Base-by-base conservation (phyloP, 2,888 invertebrate species). In the Poecilus cupreus region DNA sequence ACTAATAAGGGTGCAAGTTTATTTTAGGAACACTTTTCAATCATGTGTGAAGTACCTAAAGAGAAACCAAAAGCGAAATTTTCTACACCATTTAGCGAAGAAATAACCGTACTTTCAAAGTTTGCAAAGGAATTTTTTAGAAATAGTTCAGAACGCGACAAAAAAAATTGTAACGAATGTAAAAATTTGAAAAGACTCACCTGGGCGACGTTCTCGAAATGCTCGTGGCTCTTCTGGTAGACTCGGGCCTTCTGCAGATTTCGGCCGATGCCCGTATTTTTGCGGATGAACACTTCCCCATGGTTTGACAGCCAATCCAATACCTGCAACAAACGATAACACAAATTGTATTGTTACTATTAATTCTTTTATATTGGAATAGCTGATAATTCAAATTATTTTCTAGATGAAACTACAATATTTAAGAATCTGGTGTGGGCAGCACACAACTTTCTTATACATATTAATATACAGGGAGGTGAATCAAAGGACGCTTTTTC, bases 121-220 rank as follows among this genome's bases (percentile, higher is more conserved):
- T 68, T 32, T 26, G 32, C 32, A 3, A 72, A 22, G 43, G 26
- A 22, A 72, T 26, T 24, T 72, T 16, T 24, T 72, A 46, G n/a
- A 72, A 72, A 43, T 46, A 46, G 43, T 22, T 72, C n/a, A 22
- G 72, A 37, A 18, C 8, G 64, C 37, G 20, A 60, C 60, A 76
- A 32, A 32, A 6, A 32, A 75, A 76, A 32, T 54, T 20, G 10
- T 20, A 6, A 13, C 20, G 8, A 3, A 54, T 32, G 5, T 20
- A 75, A 51, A 72, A 22, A 22, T 57, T 32, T 57, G 22, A 22
- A 72, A 13, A 81, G 16, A 89, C 92, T 90, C 90, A 97, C 97
- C 94, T 97, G 96, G 68, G 98, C 98, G 82, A 99, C 98, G 89
- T 97, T 97, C 91, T 99, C 98, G 88, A 99, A 99, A 90, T 98